A percentile compares a stretch with the other conserved stretches of the same genome.
Conservation (phyloP, 2,888 invertebrate genomes). For the Nomada lathburiana region DNA sequence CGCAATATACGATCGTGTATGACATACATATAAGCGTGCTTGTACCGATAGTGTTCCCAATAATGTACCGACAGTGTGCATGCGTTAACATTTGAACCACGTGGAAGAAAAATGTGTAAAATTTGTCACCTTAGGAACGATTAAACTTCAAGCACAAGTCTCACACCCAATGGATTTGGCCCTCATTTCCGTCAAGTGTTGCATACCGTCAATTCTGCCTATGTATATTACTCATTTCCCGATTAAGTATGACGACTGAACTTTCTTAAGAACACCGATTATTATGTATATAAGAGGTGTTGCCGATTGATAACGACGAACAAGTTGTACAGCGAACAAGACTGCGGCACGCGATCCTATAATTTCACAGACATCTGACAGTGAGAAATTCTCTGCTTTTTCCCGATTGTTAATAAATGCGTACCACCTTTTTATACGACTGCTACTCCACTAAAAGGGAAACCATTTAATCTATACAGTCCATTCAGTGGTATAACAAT, state of each 20-base stretch:
- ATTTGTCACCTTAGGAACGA: neutral
- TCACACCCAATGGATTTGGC: neutral
- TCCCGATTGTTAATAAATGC: conserved; percentile 45
- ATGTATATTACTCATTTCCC: neutral
- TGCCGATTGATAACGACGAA: neutral
- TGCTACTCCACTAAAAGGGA: conserved; percentile 6
- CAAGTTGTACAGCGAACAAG: neutral
- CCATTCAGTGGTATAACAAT: neutral
- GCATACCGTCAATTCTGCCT: neutral
- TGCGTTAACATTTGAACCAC: neutral
- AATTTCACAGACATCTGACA: neutral
- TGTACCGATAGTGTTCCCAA: neutral
- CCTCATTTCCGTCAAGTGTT: neutral
- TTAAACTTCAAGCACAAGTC: neutral
- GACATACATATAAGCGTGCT: neutral
- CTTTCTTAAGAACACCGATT: neutral
- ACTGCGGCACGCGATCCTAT: neutral
- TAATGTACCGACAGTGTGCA: neutral
- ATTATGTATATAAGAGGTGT: neutral
- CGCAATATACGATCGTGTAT: neutral
- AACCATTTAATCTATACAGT: neutral
- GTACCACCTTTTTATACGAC: conserved; percentile 26
- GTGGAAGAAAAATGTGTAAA: neutral
- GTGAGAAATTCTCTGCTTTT: conserved; percentile 19
- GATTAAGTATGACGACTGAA: neutral